phyloP scores from a whole-genome alignment of 2,113 vertebrate species.

The Serinus canaria region DNA sequence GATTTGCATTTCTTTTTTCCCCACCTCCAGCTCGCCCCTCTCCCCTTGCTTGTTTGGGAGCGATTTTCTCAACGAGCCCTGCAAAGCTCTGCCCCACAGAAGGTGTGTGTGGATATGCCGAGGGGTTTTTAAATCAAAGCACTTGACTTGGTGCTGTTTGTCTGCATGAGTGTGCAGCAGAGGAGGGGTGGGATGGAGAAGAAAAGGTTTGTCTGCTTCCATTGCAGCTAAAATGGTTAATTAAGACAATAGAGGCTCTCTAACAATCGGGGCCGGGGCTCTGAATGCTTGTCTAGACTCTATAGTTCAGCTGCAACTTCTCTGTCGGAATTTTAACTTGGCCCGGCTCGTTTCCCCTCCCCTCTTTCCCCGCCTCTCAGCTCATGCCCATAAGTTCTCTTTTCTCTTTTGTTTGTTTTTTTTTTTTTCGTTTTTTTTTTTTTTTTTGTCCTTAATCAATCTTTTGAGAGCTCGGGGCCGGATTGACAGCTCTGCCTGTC shows the following conservation, averaged over 20 bases:
- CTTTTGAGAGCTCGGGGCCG: conserved; percentile 31
- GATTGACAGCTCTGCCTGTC: conserved; percentile 49
- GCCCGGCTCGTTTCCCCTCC: conserved; percentile 29
- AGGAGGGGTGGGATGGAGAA: conserved; percentile 37
- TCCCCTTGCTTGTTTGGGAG: neutral
- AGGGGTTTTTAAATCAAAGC: conserved; percentile 37
- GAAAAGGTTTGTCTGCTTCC: conserved; percentile 67
- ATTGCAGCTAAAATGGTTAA: conserved; percentile 63
- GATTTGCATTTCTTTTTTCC: conserved; percentile 32
- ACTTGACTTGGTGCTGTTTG: conserved; percentile 60
- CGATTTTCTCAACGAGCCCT: conserved; percentile 30
- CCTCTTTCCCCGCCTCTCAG: conserved; percentile 52
- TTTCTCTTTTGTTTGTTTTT: conserved; percentile 51
- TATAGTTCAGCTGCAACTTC: conserved; percentile 56
- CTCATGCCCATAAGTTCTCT: conserved; percentile 51
- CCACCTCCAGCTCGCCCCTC: neutral
- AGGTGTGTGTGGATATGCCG: neutral
- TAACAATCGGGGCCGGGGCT: conserved; percentile 41
- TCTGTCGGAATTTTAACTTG: conserved; percentile 73
- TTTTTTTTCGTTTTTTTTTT: neutral
- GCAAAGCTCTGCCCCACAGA: neutral
- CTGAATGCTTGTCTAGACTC: conserved; percentile 75
- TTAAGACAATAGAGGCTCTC: conserved; percentile 71
- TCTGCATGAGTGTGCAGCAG: conserved; percentile 21
- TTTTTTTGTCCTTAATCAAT: conserved; percentile 45